These are phyloP conservation scores for Coenobita brevimanus DNA, from an alignment of 1,140 invertebrate genomes.

Conservation along the genomic window DNA sequence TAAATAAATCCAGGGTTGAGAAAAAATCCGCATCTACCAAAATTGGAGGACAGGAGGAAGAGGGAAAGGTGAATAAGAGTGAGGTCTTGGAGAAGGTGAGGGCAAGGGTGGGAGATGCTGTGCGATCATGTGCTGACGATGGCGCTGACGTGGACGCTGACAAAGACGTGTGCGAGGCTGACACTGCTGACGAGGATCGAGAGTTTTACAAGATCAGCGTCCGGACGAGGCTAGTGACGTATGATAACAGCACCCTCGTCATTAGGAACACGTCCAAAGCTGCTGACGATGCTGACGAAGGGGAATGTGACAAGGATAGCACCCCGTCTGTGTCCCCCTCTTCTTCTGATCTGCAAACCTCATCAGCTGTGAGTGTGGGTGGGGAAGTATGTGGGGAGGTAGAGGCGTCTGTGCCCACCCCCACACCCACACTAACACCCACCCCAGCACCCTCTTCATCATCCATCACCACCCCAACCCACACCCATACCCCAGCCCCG, in stretches of 20 bases:
- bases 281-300: background rate
- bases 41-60: background rate
- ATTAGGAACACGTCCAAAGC: slow-evolving; percentile 52
- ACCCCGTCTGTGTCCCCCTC: background rate
- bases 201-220: slow-evolving; percentile 55
- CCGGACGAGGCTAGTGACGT: slow-evolving; percentile 47
- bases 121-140: no score
- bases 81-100: slow-evolving; percentile 38
- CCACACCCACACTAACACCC: background rate
- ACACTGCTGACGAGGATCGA: slow-evolving; percentile 18
- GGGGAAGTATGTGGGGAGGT: no score
- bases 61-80: background rate
- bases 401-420: background rate
- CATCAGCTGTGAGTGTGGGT: background rate
- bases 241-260: slow-evolving; percentile 53
- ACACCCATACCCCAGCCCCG: background rate
- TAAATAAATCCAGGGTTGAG: no score
- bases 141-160: slow-evolving; percentile 28
- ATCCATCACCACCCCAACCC: background rate
- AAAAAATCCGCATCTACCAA: no score
- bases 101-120: slow-evolving; percentile 23
- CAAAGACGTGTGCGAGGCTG: slow-evolving; percentile 55
- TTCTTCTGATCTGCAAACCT: background rate
- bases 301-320: background rate
- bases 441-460: background rate